phyloP scores from a whole-genome alignment of 2,888 invertebrate species.

The Tridacna crocea region DNA sequence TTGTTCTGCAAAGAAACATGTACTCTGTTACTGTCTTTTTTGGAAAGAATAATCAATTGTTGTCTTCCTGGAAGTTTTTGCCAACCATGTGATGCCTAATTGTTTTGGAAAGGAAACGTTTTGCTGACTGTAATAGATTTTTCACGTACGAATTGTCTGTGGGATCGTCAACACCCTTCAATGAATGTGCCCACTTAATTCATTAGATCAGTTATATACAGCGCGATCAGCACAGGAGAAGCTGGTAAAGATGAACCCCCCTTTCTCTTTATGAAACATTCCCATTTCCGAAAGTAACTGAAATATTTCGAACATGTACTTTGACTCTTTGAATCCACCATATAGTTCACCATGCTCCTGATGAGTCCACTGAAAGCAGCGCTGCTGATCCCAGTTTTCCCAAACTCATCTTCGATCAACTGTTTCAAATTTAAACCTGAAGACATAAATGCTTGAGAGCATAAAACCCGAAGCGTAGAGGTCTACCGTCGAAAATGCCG shows the following conservation, averaged over 20 bases:
- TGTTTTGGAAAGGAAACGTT: constrained; percentile 37
- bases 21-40: no score
- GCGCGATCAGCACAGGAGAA: constrained; percentile 30
- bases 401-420: constrained; percentile 17
- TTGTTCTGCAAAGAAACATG: no score
- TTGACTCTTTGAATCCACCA: constrained; percentile 34
- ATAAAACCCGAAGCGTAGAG: constrained; percentile 5
- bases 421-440: constrained; percentile 27
- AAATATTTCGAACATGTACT: constrained; percentile 39
- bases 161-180: constrained; percentile 33
- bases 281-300: constrained; percentile 47
- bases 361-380: constrained; percentile 6
- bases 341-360: constrained; percentile 20
- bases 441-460: constrained; percentile 22
- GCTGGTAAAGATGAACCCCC: constrained; percentile 29
- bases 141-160: constrained; percentile 51
- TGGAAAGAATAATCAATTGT: no score
- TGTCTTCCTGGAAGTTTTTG: no score
- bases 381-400: not conserved
- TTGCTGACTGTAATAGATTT: constrained; percentile 45
- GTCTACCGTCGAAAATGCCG: constrained; percentile 29
- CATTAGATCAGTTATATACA: constrained; percentile 42
- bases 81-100: no score
- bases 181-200: constrained; percentile 41
- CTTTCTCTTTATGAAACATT: constrained; percentile 20